Conservation (phyloP, 2,113 vertebrate species). For the Noctilio leporinus region DNA sequence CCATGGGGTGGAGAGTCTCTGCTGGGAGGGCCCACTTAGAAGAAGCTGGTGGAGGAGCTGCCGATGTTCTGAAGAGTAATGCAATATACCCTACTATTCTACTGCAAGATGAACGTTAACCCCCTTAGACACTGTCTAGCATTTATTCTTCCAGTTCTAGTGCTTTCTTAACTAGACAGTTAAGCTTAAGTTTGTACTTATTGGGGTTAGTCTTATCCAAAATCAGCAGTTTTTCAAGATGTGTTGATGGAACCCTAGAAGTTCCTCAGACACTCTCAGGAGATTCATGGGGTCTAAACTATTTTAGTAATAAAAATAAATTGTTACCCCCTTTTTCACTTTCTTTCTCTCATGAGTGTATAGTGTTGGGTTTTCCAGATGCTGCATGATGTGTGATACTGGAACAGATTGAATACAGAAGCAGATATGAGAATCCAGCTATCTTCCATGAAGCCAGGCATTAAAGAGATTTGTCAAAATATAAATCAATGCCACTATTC, state of each 20-base stretch:
- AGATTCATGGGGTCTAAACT: neutral
- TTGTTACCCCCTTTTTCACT: neutral
- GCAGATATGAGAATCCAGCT: neutral
- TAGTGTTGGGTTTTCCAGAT: neutral
- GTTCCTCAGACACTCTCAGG: neutral
- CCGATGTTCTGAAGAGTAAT: neutral
- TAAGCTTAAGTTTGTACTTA: neutral
- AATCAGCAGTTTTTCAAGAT: neutral
- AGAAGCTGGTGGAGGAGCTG: neutral
- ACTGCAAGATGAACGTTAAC: neutral
- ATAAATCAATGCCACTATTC: neutral
- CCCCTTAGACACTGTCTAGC: neutral
- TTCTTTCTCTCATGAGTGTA: neutral
- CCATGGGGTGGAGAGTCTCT: neutral
- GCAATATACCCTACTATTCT: neutral
- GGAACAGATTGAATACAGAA: neutral
- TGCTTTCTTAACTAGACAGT: neutral
- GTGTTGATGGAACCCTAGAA: neutral
- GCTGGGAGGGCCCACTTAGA: neutral
- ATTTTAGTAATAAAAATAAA: neutral
- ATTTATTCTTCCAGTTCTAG: neutral
- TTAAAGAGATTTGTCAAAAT: neutral
- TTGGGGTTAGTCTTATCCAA: neutral
- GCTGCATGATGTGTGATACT: neutral
- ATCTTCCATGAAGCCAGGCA: neutral